Percentiles rank a stretch among this genome's conserved stretches.
phyloP scores from a whole-genome alignment of 2,113 vertebrate species.

The Colinus virginianus region DNA sequence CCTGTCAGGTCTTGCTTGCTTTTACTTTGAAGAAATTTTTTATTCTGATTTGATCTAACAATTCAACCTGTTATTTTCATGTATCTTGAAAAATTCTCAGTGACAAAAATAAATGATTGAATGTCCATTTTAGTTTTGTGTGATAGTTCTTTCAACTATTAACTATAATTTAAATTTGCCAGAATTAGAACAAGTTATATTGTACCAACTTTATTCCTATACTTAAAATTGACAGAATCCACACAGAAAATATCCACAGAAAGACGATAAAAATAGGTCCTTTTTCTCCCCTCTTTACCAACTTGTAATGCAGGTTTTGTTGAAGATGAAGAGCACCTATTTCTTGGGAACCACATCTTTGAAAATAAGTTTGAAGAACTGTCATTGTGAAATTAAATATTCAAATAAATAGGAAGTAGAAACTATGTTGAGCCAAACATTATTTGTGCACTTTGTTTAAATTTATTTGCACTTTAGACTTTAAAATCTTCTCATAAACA shows the following conservation, averaged over 20 bases:
- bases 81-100: not conserved
- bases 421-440: not conserved
- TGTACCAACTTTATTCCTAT: conserved; percentile 17
- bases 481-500: not conserved
- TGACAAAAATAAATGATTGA: not conserved
- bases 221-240: not conserved
- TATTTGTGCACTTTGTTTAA: not conserved
- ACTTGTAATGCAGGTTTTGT: not conserved
- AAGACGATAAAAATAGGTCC: not conserved
- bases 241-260: not conserved
- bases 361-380: not conserved
- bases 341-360: not conserved
- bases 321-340: not conserved
- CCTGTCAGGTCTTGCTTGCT: not conserved
- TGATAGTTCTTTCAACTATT: not conserved
- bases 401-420: not conserved
- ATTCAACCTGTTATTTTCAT: not conserved
- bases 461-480: not conserved
- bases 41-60: not conserved
- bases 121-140: not conserved
- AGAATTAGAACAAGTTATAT: conserved; percentile 19
- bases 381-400: not conserved
- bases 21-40: not conserved
- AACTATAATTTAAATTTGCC: not conserved
- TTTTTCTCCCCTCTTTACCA: rapidly evolving